Evolutionary conservation across 2,113 vertebrate genomes (phyloP), one percentile per base, ranked within the genome.

Genomic region (Chionomys nivalis): DNA sequence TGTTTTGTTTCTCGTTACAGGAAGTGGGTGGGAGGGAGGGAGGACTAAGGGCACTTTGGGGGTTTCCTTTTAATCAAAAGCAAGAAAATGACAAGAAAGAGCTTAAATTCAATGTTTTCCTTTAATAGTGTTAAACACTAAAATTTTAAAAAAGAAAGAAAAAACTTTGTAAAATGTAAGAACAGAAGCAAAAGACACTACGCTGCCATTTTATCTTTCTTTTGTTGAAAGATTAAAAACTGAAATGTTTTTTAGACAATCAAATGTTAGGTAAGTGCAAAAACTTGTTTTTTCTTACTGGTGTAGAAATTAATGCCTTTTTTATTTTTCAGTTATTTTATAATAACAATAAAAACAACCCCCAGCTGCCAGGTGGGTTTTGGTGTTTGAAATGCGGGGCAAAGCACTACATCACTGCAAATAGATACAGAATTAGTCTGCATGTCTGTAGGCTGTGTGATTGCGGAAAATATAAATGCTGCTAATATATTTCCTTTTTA

Each of bases 401-500:
- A 98, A 98, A 98, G 98, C 99, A 99, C 99, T 99, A 98, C 98
- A 96, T 98, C 98, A 98, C 93, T 98, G 98, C 98, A 98, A 98
- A 98, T 98, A 98, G 98, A 94, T 98, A 94, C 96, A 97, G 97
- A 98, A 97, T 98, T 98, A 98, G 99, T 98, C 98, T 99, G 98
- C 99, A 99, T 99, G 99, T 98, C 98, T 98, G 98, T 98, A 98
- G 98, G 98, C 98, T 98, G 98, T 98, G 98, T 99, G 98, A 98
- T 99, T 98, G 98, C 98, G 98, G 98, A 98, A 98, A 98, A 99
- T 98, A 99, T 98, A 99, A 98, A 99, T 99, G 99, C 99, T 99
- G 99, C 99, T 99, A 99, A 99, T 99, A 98, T 98, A 98, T 99
- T 99, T 99, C 99, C 98, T 99, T 99, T 99, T 99, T 99, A 99